phyloP scores from a whole-genome alignment of 1,140 invertebrate species.

The Panagrolaimus sp. region DNA sequence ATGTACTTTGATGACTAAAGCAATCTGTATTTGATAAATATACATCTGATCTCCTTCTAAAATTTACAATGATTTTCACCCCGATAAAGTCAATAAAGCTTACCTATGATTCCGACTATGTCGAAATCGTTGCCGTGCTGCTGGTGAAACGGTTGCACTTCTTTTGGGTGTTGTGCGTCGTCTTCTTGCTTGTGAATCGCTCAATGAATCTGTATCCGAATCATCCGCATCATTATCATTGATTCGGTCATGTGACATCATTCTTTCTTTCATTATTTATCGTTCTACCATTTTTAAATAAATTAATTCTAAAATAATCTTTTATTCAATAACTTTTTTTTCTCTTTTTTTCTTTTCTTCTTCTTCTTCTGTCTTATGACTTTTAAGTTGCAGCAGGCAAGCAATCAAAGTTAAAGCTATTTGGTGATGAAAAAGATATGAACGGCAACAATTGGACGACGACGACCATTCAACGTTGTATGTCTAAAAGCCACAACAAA shows the following conservation, averaged over 20 bases:
- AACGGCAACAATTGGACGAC: too few relatives aligned
- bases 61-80: constrained; percentile 9
- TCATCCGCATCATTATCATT: constrained; percentile 2
- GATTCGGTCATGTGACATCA: constrained; percentile 1
- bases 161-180: constrained; percentile 22
- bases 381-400: too few relatives aligned
- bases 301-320: too few relatives aligned
- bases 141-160: constrained; percentile 38
- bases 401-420: too few relatives aligned
- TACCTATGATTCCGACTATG: constrained; percentile 12
- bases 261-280: not conserved
- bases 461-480: too few relatives aligned
- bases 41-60: constrained; percentile 33
- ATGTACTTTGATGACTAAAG: constrained; percentile 14
- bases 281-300: too few relatives aligned
- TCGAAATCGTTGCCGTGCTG: constrained; percentile 20
- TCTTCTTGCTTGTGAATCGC: not conserved
- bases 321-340: too few relatives aligned
- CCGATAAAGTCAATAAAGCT: not conserved
- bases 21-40: constrained; percentile 21
- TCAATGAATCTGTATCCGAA: constrained; percentile 7
- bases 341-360: too few relatives aligned
- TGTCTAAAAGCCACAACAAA: too few relatives aligned
- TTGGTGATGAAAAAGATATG: too few relatives aligned
- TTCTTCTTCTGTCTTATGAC: too few relatives aligned